Evolutionary conservation across 2,888 invertebrate species (phyloP).

Genomic region (Metallyticus violacea): DNA sequence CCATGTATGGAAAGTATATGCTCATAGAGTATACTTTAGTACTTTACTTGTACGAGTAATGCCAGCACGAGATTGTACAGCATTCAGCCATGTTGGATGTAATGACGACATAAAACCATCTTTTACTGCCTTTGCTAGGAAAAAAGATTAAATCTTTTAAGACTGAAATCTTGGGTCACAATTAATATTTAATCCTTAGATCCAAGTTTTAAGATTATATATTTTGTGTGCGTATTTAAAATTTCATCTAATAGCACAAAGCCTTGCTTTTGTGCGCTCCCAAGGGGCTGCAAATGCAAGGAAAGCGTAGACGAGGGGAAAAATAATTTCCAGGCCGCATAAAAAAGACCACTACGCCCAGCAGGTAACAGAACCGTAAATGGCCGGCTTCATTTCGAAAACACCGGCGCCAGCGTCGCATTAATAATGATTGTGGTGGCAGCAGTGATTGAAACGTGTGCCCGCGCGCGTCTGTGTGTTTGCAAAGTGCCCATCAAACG

Average conservation of each 20-base stretch:
- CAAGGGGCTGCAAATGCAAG: not conserved
- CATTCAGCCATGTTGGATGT: not conserved
- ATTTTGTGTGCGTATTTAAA: conserved; percentile 3
- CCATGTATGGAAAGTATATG: not conserved
- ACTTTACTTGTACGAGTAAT: not conserved
- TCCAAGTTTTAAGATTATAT: not conserved
- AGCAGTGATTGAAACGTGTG: not conserved
- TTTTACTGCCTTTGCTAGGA: not conserved
- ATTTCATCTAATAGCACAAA: not conserved
- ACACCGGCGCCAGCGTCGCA: not conserved
- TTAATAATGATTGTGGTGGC: not conserved
- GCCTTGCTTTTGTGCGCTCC: not conserved
- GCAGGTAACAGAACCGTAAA: not conserved
- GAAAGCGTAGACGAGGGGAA: not conserved
- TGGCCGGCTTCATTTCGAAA: not conserved
- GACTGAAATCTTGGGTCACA: not conserved
- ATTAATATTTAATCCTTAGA: not conserved
- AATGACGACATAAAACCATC: not conserved
- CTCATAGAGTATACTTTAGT: not conserved
- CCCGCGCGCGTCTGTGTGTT: not conserved
- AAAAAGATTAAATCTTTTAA: conserved; percentile 11
- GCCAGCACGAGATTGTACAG: not conserved
- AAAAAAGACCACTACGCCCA: not conserved
- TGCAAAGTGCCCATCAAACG: not conserved
- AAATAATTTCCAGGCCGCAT: not conserved